Evolutionary conservation across 2,888 invertebrate species (phyloP).

Genomic region (Blera fallax): DNA sequence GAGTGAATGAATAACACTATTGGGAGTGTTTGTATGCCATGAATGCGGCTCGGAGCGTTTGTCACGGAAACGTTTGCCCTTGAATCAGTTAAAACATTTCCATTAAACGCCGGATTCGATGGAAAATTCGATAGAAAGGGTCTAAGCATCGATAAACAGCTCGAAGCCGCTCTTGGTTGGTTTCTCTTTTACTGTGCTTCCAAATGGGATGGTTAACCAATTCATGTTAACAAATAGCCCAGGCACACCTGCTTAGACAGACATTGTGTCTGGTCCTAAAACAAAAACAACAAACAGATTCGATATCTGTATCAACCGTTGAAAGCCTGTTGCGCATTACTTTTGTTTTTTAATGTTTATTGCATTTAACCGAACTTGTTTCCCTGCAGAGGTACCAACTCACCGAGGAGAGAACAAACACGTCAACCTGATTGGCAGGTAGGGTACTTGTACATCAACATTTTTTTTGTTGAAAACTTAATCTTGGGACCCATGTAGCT

Average conservation of each 20-base stretch:
- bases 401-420: background rate
- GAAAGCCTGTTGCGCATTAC: background rate
- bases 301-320: background rate
- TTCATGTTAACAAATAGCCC: background rate
- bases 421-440: constrained; percentile 47
- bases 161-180: background rate
- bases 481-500: constrained; percentile 18
- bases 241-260: background rate
- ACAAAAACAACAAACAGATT: background rate
- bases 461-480: constrained; percentile 17
- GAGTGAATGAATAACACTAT: background rate
- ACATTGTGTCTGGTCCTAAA: background rate
- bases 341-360: background rate
- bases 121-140: background rate
- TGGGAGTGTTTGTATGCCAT: background rate
- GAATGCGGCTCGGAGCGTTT: background rate
- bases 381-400: background rate
- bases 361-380: constrained; percentile 6
- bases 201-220: background rate
- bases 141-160: background rate
- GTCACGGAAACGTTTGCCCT: background rate
- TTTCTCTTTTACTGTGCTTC: background rate
- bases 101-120: background rate
- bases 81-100: background rate
- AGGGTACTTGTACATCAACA: constrained; percentile 6